Evolutionary conservation across 2,888 invertebrate species (phyloP), one percentile per base, ranked within the genome.

Genomic region (Nemotelus nigrinus): DNA sequence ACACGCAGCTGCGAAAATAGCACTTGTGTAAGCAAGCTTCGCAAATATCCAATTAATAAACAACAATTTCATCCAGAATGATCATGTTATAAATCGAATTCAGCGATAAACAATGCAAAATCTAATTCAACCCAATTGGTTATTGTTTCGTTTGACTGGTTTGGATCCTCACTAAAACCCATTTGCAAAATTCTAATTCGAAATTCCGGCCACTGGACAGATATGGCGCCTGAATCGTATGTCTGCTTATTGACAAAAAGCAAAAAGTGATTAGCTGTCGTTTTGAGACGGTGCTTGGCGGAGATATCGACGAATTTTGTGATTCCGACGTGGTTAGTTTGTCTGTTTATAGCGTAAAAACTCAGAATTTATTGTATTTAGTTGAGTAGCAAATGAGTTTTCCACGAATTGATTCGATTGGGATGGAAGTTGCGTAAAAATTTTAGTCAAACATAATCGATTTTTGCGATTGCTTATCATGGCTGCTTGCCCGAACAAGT

Each of bases 401-500:
- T 41, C 39, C 0, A n/a, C 7, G 3, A 6, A 43, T 25, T 50
- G 2, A 8, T 2, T 8, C 10, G 8, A 4, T 55, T 70, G 1
- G 2, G 39, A 53, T 25, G 47, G 25, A 43, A 3, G 53, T 70
- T 70, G 2, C 5, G 3, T 41, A 10, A 4, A 43, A 70, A 53
- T 41, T 70, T 70, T 55, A 70, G 53, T 70, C 55, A 70, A 70
- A 70, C 70, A 70, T 70, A 48, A 68, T 68, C 53, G 70, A 55
- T 70, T 70, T 70, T 70, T 53, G 53, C 55, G 39, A 7, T 3
- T 5, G 63, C 43, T 41, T 70, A 70, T 70, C 70, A 70, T 70
- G 70, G 70, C 70, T 55, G 70, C 70, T 53, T 25, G 25, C 25
- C 10, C 43, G 55, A 70, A 70, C 70, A 70, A 70, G 53, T 70